Percentiles rank a stretch among this genome's conserved stretches.
Evolutionary conservation across 2,797 vertebrate genomes (phyloP).

Genomic region (Lagorchestes hirsutus): DNA sequence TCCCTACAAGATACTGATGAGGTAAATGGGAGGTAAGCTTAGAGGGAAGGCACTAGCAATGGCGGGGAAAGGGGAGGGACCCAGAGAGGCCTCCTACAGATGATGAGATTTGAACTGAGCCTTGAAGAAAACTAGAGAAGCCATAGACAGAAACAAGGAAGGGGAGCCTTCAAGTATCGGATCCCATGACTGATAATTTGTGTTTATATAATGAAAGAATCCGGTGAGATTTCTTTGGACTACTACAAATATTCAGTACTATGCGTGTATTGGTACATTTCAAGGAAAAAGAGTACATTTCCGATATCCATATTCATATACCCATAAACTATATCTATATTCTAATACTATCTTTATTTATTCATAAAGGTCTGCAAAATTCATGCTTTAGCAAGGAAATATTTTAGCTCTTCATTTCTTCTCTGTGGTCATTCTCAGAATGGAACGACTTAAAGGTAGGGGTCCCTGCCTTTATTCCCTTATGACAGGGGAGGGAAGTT

Average conservation of each 20-base stretch:
- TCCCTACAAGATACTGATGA: not conserved
- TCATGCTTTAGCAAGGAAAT: slow-evolving; percentile 74
- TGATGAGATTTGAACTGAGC: not conserved
- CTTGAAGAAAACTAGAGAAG: not conserved
- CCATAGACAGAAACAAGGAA: not conserved
- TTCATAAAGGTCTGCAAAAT: slow-evolving; percentile 80
- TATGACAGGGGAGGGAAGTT: slow-evolving; percentile 40
- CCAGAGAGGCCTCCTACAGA: not conserved
- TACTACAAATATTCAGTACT: not conserved
- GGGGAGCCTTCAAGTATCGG: not conserved
- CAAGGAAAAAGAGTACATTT: slow-evolving; percentile 49
- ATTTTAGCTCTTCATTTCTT: slow-evolving; percentile 70
- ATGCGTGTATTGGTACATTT: slow-evolving; percentile 1
- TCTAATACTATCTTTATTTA: slow-evolving; percentile 77
- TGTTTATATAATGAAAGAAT: slow-evolving; percentile 69
- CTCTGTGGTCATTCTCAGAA: slow-evolving; percentile 79
- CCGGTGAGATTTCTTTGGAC: not conserved
- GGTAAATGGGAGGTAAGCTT: not conserved
- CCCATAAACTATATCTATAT: slow-evolving; percentile 71
- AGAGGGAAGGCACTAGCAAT: not conserved
- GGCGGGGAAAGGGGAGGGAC: not conserved
- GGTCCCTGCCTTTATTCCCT: slow-evolving; percentile 53
- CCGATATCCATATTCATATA: slow-evolving; percentile 64
- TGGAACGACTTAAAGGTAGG: slow-evolving; percentile 47
- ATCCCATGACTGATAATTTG: slow-evolving; percentile 34